phyloP scores from a whole-genome alignment of 2,888 invertebrate genomes.

The Teinopalpus imperialis region DNA sequence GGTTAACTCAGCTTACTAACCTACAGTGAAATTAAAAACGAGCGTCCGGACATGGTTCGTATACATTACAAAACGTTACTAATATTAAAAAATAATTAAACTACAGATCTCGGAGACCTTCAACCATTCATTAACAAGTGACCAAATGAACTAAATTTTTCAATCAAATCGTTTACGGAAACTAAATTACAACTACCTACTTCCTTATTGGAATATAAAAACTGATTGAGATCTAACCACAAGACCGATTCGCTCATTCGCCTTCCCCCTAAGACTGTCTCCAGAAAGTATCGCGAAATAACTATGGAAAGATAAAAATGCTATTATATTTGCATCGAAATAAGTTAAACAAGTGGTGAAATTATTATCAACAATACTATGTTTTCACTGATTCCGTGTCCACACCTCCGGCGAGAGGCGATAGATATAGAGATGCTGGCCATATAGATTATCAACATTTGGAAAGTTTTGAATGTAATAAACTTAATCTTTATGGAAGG shows the following conservation, averaged over 20 bases:
- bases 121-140: neutral
- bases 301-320: slow-evolving; percentile 33
- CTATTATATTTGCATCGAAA: slow-evolving; percentile 31
- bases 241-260: slow-evolving; percentile 26
- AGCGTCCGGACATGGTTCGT: too few relatives aligned
- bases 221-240: slow-evolving; percentile 13
- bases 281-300: slow-evolving; percentile 31
- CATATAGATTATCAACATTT: slow-evolving; percentile 47
- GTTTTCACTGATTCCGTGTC: slow-evolving; percentile 65
- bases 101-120: slow-evolving; percentile 1
- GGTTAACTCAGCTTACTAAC: too few relatives aligned
- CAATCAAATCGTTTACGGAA: slow-evolving; percentile 3
- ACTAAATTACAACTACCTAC: slow-evolving; percentile 7
- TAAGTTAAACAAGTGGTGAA: too few relatives aligned
- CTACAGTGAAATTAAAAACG: too few relatives aligned
- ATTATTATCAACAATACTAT: slow-evolving; percentile 78
- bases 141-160: neutral
- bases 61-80: too few relatives aligned
- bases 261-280: slow-evolving; percentile 24
- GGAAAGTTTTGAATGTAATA: slow-evolving; percentile 37
- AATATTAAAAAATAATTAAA: neutral
- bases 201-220: slow-evolving; percentile 21
- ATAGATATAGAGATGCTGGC: slow-evolving; percentile 47
- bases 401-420: slow-evolving; percentile 63
- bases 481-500: too few relatives aligned